Base-by-base conservation (phyloP, 92 coral and sea anemone species). In the Actinostola sp. region DNA sequence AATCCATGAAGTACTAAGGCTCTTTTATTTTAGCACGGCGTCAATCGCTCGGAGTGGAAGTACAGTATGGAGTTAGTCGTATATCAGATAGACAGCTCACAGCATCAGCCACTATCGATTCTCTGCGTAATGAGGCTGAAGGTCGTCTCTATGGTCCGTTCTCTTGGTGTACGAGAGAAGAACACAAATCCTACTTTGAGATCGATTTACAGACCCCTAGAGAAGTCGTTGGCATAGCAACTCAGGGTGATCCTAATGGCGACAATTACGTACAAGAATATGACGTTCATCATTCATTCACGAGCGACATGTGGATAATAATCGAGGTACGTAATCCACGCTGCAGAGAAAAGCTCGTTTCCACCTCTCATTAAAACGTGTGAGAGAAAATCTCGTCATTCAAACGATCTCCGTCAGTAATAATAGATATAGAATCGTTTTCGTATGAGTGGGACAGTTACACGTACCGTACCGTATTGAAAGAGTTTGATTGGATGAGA, bases 301-400 rank as follows among this genome's bases (percentile, higher is more conserved):
- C 81, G 0, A 75, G 81, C n/a, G 81, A 75, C 19, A n/a, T 30
- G 17, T 75, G 81, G 81, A 43, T 35, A 43, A 49, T 15, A 12
- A 59, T 73, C 43, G 53, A 5, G 16, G 33, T n/a, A n/a, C n/a
- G n/a, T n/a, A n/a, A 14, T 9, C 8, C 19, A 53, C 9, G 13
- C 19, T n/a, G n/a, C n/a, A n/a, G n/a, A n/a, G n/a, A n/a, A n/a
- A n/a, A n/a, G n/a, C n/a, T n/a, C n/a, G n/a, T n/a, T n/a, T n/a
- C n/a, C n/a, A n/a, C n/a, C n/a, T n/a, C n/a, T n/a, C n/a, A n/a
- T n/a, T n/a, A n/a, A n/a, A n/a, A n/a, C n/a, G n/a, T n/a, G n/a
- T n/a, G n/a, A n/a, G n/a, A n/a, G n/a, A n/a, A n/a, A n/a, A n/a
- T n/a, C n/a, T n/a, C n/a, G n/a, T n/a, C n/a, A n/a, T n/a, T n/a